Evolutionary conservation across 1,140 invertebrate species (phyloP).

Genomic region (Mya arenaria): DNA sequence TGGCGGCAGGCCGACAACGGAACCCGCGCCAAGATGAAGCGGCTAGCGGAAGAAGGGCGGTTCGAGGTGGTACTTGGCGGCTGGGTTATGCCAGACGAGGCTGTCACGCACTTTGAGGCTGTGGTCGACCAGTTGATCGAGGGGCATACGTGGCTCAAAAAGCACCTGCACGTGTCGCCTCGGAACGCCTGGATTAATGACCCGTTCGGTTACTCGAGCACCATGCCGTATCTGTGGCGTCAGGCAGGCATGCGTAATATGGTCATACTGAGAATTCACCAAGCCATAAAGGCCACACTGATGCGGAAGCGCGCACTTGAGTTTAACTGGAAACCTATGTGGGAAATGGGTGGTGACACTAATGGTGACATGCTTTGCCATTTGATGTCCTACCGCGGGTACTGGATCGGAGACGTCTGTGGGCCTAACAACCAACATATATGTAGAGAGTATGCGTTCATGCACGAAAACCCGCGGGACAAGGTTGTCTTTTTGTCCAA

Average conservation of each 20-base stretch:
- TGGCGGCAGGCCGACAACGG: conserved; percentile 84
- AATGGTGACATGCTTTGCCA: conserved; percentile 85
- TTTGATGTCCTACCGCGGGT: conserved; percentile 98
- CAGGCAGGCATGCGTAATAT: conserved; percentile 90
- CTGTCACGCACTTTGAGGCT: conserved; percentile 94
- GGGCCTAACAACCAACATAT: conserved; percentile 86
- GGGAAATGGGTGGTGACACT: conserved; percentile 85
- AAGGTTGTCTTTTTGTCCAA: not conserved
- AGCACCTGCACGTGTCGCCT: conserved; percentile 87
- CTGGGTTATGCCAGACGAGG: conserved; percentile 99
- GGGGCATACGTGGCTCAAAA: conserved; percentile 96
- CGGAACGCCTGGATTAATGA: conserved; percentile 95
- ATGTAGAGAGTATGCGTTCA: conserved; percentile 99
- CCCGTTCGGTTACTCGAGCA: conserved; percentile 93
- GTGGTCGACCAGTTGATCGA: conserved; percentile 97
- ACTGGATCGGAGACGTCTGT: conserved; percentile 95
- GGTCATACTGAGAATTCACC: conserved; percentile 95
- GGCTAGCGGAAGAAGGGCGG: conserved; percentile 83
- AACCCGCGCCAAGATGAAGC: not conserved
- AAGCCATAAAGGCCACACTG: conserved; percentile 94
- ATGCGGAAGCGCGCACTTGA: conserved; percentile 90
- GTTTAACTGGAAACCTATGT: conserved; percentile 95
- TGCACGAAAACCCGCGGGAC: conserved; percentile 84
- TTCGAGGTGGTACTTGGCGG: conserved; percentile 97
- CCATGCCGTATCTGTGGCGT: conserved; percentile 92